Conservation (phyloP, 1,140 invertebrate genomes). For the Patella vulgata region DNA sequence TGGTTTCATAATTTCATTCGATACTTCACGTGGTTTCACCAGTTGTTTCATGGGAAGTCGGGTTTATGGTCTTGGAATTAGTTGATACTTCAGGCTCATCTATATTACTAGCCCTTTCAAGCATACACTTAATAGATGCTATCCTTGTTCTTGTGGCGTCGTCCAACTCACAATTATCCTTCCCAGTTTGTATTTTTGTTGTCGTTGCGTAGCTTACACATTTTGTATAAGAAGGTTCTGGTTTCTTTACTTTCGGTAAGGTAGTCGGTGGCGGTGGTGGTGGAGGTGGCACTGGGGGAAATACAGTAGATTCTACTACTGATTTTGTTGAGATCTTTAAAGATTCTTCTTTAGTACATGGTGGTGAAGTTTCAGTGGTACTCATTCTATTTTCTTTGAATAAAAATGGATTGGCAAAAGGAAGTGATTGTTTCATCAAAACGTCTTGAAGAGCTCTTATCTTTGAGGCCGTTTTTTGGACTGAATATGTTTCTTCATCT, state of each 20-base stretch:
- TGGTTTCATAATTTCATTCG: too few species aligned
- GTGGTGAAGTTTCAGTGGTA: not conserved
- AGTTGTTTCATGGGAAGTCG: too few species aligned
- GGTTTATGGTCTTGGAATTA: too few species aligned
- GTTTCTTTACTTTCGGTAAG: not conserved
- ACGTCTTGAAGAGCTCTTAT: conserved; percentile 24
- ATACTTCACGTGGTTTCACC: too few species aligned
- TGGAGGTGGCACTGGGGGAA: too few species aligned
- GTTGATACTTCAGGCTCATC: too few species aligned
- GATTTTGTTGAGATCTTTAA: not conserved
- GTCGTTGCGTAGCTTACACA: conserved; percentile 8
- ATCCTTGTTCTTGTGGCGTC: not conserved
- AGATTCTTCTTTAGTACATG: not conserved
- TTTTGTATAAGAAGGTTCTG: not conserved
- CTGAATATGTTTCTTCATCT: too few species aligned
- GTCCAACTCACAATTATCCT: not conserved
- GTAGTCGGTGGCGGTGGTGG: too few species aligned
- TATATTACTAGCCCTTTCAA: not conserved
- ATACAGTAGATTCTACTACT: not conserved
- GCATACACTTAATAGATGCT: conserved; percentile 4
- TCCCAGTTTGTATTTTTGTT: not conserved
- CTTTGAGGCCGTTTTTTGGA: conserved; percentile 7
- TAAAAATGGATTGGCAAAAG: conserved; percentile 15
- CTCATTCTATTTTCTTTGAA: not conserved
- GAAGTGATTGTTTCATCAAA: conserved; percentile 26